Evolutionary conservation across 2,797 vertebrate genomes (phyloP).

Genomic region (Danio tinwini): DNA sequence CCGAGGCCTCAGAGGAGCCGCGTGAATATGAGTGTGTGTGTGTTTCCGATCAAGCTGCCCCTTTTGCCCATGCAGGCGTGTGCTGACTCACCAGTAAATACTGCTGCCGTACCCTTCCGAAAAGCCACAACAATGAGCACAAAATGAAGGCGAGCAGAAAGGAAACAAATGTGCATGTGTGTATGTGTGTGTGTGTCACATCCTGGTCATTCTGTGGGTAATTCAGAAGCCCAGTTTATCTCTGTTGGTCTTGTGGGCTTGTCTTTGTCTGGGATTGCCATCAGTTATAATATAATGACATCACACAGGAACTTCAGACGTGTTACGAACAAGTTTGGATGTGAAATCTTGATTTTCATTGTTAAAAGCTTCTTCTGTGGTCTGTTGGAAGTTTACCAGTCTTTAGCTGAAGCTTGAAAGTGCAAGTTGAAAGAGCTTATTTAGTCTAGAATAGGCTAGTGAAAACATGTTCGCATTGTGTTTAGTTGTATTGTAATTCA

Average conservation of each 20-base stretch:
- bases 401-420: background rate
- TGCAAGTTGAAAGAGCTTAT: background rate
- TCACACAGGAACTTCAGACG: background rate
- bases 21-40: background rate
- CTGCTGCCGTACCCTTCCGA: slow-evolving; percentile 39
- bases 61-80: slow-evolving; percentile 30
- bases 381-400: background rate
- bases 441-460: too few species aligned
- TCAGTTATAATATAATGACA: background rate
- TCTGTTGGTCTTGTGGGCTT: slow-evolving; percentile 8
- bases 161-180: background rate
- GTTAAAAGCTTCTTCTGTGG: background rate
- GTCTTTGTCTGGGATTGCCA: slow-evolving; percentile 25
- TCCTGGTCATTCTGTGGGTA: slow-evolving; percentile 21
- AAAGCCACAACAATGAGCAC: slow-evolving; percentile 28
- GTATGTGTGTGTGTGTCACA: background rate
- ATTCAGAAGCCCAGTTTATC: slow-evolving; percentile 11
- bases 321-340: background rate
- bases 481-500: too few species aligned
- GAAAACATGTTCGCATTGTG: too few species aligned
- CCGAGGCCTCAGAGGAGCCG: background rate
- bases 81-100: slow-evolving; percentile 61
- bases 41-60: slow-evolving; percentile 6
- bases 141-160: slow-evolving; percentile 27
- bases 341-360: background rate